Conservation (phyloP, 1,140 invertebrate genomes). For the Dreissena rostriformis region DNA sequence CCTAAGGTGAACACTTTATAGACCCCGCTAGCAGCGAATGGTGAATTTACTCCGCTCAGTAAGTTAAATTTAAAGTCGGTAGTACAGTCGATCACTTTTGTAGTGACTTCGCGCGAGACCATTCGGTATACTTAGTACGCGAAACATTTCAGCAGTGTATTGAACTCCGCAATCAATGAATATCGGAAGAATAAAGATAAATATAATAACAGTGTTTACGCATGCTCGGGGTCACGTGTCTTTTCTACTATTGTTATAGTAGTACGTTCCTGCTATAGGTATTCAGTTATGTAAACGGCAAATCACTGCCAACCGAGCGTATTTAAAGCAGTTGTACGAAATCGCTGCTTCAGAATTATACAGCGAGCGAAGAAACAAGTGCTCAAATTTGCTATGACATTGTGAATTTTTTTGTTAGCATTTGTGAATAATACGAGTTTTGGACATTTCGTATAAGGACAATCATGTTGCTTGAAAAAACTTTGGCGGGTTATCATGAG, state of each 20-base stretch:
- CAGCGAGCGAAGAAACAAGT: no score
- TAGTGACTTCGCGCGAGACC: no score
- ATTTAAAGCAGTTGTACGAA: no score
- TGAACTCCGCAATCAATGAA: neutral
- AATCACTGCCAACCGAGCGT: no score
- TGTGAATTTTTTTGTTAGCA: no score
- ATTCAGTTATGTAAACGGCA: neutral
- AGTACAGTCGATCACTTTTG: no score
- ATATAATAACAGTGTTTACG: neutral
- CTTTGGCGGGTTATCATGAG: conserved; percentile 11
- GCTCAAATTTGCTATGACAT: no score
- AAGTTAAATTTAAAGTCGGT: no score
- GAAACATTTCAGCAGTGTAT: neutral
- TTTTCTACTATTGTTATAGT: neutral
- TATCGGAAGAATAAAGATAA: neutral
- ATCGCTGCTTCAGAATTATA: no score
- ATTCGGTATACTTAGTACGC: no score
- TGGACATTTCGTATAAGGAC: neutral
- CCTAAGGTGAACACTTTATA: conserved; percentile 35
- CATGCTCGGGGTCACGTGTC: conserved; percentile 30
- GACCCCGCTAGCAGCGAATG: no score
- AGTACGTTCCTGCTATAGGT: neutral
- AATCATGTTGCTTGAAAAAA: conserved; percentile 44
- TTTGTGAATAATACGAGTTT: neutral
- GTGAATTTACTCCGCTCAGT: no score